Evolutionary conservation across 2,888 invertebrate species (phyloP).

Genomic region (Agrotis exclamationis): DNA sequence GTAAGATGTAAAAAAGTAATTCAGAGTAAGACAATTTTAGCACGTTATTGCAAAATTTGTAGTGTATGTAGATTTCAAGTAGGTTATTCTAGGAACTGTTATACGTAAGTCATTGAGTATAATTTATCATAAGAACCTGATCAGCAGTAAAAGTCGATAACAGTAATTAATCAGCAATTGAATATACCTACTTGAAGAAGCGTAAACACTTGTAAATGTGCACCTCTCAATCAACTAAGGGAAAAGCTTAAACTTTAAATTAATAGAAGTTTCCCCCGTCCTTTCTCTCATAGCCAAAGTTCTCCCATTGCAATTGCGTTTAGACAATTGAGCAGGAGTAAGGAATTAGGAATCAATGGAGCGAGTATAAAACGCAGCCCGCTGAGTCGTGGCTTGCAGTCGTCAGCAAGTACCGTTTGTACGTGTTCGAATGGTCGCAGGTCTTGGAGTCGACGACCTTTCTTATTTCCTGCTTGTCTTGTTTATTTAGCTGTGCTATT

Average conservation of each 20-base stretch:
- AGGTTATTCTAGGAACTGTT: not conserved
- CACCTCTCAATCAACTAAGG: not conserved
- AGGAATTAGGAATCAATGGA: constrained; percentile 20
- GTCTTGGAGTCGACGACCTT: constrained; percentile 62
- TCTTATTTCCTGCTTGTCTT: constrained; percentile 57
- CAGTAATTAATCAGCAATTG: constrained; percentile 26
- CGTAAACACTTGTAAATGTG: constrained; percentile 1
- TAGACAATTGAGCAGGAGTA: constrained; percentile 1
- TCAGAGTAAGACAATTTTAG: no score
- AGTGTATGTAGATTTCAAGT: constrained; percentile 3
- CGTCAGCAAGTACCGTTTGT: constrained; percentile 48
- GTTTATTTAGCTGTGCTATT: constrained; percentile 55
- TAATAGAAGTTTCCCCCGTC: not conserved
- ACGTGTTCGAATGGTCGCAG: constrained; percentile 57
- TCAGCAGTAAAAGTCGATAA: constrained; percentile 8
- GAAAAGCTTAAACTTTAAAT: no score
- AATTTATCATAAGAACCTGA: not conserved
- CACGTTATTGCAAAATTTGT: not conserved
- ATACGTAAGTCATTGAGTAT: not conserved
- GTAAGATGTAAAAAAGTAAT: no score
- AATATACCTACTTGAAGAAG: constrained; percentile 19
- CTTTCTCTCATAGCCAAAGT: not conserved
- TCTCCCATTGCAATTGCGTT: constrained; percentile 6
- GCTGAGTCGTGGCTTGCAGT: constrained; percentile 25
- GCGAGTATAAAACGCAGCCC: constrained; percentile 16